Evolutionary conservation across 2,888 invertebrate species (phyloP).

Genomic region (Margaritifera margaritifera): DNA sequence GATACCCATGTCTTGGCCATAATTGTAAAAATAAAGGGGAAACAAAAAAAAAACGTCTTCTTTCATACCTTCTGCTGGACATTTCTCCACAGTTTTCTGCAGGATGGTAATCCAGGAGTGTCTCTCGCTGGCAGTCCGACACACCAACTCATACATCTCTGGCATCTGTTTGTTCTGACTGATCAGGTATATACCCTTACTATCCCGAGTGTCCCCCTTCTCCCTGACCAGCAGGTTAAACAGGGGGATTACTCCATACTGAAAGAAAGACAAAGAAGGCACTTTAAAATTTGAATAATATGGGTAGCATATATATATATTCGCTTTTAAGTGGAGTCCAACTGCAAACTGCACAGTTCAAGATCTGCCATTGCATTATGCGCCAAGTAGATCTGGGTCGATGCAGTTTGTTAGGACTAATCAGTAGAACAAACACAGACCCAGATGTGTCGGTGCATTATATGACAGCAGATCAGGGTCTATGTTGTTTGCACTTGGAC

Average conservation of each 20-base stretch:
- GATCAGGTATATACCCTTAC: conserved; percentile 91
- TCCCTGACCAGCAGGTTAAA: conserved; percentile 93
- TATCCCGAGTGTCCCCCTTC: conserved; percentile 89
- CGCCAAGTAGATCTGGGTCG: too few species aligned
- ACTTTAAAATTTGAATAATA: not conserved
- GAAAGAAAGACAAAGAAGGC: conserved; percentile 50
- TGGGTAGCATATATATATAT: not conserved
- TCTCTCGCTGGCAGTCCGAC: conserved; percentile 90
- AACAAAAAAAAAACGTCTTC: too few species aligned
- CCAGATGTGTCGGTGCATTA: too few species aligned
- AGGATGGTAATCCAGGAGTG: conserved; percentile 92
- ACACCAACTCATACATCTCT: conserved; percentile 95
- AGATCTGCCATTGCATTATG: too few species aligned
- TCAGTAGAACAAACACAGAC: too few species aligned
- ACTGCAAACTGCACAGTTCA: too few species aligned
- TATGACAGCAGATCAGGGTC: too few species aligned
- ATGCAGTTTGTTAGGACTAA: too few species aligned
- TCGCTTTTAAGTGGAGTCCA: too few species aligned
- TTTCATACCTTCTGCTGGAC: conserved; percentile 78
- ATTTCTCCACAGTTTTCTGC: conserved; percentile 86
- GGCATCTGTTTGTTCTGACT: conserved; percentile 91
- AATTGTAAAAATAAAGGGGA: too few species aligned
- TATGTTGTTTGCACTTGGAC: too few species aligned
- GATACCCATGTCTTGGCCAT: too few species aligned
- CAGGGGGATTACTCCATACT: conserved; percentile 94